phyloP scores from a whole-genome alignment of 2,113 vertebrate species.

The Cathartes aura region DNA sequence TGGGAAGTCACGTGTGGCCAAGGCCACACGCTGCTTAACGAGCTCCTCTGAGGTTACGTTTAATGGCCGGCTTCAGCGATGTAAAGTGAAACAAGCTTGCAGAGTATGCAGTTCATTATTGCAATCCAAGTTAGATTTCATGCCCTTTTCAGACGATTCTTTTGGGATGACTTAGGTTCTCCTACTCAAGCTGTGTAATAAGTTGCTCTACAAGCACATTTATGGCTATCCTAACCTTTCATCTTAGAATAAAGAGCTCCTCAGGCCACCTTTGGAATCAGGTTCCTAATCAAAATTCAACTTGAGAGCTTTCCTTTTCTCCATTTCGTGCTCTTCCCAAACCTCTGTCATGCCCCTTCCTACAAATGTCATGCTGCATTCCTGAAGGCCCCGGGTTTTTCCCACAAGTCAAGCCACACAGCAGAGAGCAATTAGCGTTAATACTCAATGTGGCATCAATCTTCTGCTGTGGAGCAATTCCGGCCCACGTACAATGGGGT shows the following conservation, averaged over 20 bases:
- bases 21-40: fast-evolving
- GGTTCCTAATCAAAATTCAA: neutral
- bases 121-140: neutral
- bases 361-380: neutral
- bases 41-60: neutral
- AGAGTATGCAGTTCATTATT: neutral
- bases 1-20: neutral
- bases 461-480: constrained; percentile 4
- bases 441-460: neutral
- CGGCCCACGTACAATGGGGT: neutral
- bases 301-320: neutral
- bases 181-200: neutral
- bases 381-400: neutral
- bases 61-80: neutral
- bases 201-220: neutral
- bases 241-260: neutral
- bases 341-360: neutral
- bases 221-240: neutral
- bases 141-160: neutral
- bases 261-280: neutral
- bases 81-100: neutral
- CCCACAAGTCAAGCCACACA: neutral
- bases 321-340: neutral
- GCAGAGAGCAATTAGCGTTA: neutral
- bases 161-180: neutral